Conservation (phyloP, 2,113 vertebrate genomes). For the Poicephalus gulielmi region DNA sequence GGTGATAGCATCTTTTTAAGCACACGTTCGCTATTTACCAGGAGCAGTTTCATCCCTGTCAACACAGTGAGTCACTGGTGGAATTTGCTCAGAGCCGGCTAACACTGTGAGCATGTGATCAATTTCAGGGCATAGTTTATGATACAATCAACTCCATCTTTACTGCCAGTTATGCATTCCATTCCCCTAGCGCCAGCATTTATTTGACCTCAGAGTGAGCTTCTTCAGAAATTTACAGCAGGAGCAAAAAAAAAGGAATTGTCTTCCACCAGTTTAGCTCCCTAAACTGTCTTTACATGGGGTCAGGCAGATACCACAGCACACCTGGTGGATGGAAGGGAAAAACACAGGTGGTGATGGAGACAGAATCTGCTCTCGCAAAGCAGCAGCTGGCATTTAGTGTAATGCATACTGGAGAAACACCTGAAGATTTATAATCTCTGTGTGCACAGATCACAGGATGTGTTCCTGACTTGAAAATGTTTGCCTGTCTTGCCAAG, state of each 20-base stretch:
- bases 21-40: background rate
- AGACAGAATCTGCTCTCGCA: background rate
- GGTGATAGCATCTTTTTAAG: background rate
- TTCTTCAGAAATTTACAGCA: background rate
- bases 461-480: background rate
- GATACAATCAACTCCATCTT: background rate
- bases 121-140: constrained; percentile 1
- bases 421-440: background rate
- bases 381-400: background rate
- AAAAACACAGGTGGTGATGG: background rate
- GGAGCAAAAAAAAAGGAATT: background rate
- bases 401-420: background rate
- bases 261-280: background rate
- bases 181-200: background rate
- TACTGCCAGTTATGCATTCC: background rate
- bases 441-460: background rate
- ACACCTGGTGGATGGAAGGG: background rate
- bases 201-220: background rate
- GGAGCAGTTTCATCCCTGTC: background rate
- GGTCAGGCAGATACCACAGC: background rate
- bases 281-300: background rate
- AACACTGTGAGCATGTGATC: background rate
- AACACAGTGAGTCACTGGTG: background rate
- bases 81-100: background rate
- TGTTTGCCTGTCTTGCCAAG: background rate